phyloP scores from a whole-genome alignment of 2,888 invertebrate species.

The Vesta saturnalis region DNA sequence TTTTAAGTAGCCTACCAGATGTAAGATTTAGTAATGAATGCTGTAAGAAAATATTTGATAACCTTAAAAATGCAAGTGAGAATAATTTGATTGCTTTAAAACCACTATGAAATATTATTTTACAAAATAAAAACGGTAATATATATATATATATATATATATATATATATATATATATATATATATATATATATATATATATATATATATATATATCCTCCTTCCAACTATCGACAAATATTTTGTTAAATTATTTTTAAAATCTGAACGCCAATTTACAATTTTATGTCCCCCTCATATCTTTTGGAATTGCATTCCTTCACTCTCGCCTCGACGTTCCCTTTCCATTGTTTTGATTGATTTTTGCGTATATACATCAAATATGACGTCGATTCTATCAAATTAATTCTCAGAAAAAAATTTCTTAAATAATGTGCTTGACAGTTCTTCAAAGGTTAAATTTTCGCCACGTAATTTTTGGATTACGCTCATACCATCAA shows the following conservation, averaged over 20 bases:
- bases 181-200: no score
- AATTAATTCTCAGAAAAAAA: neutral
- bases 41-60: no score
- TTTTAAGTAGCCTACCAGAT: no score
- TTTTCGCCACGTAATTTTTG: slow-evolving; percentile 4
- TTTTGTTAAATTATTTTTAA: neutral
- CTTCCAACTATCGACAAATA: slow-evolving; percentile 8
- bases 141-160: no score
- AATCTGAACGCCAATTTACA: neutral
- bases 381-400: neutral
- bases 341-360: neutral
- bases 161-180: no score
- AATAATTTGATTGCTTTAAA: no score
- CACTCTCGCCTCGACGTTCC: slow-evolving; percentile 2
- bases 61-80: no score
- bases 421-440: neutral
- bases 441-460: slow-evolving; percentile 3
- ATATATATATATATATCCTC: no score
- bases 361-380: neutral
- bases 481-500: slow-evolving; percentile 5
- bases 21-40: no score
- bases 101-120: no score
- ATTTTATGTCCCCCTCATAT: neutral
- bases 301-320: neutral
- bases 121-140: no score